Evolutionary conservation across 2,113 vertebrate genomes (phyloP).

Genomic region (Albula glossodonta): DNA sequence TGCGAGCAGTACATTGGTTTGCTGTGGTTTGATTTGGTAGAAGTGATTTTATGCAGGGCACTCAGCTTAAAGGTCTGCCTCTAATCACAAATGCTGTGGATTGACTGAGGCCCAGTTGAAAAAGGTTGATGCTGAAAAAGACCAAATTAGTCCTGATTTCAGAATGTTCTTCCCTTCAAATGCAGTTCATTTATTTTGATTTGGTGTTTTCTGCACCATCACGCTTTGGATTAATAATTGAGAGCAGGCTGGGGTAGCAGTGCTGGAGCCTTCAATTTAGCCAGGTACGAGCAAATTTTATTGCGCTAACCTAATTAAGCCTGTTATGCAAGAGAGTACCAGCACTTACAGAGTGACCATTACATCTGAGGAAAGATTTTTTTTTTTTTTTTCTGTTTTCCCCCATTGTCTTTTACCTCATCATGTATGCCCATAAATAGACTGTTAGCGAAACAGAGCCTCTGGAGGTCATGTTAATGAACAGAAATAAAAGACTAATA

Average conservation of each 20-base stretch:
- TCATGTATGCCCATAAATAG: conserved; percentile 52
- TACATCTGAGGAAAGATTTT: conserved; percentile 32
- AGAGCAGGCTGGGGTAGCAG: neutral
- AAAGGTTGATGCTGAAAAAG: neutral
- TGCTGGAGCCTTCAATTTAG: neutral
- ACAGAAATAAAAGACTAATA: conserved; percentile 39
- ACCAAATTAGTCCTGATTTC: neutral
- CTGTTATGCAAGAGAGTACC: conserved; percentile 25
- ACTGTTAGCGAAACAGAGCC: conserved; percentile 35
- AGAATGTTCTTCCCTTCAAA: neutral
- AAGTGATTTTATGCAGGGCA: neutral
- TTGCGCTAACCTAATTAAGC: conserved; percentile 43
- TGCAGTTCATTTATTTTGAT: conserved; percentile 1
- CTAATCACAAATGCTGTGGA: neutral
- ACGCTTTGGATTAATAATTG: neutral
- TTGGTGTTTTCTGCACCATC: neutral
- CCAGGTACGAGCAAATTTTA: conserved; percentile 37
- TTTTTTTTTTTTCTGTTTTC: conserved; percentile 25
- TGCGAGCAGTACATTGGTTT: neutral
- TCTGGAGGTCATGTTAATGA: conserved; percentile 37
- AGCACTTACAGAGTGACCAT: conserved; percentile 19
- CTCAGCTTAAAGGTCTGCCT: neutral
- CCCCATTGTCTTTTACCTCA: conserved; percentile 39
- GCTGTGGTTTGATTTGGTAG: neutral
- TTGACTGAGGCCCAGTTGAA: neutral